Evolutionary conservation across 64 coral and sea anemone species (phyloP).

Genomic region (Stichodactyla mertensii): DNA sequence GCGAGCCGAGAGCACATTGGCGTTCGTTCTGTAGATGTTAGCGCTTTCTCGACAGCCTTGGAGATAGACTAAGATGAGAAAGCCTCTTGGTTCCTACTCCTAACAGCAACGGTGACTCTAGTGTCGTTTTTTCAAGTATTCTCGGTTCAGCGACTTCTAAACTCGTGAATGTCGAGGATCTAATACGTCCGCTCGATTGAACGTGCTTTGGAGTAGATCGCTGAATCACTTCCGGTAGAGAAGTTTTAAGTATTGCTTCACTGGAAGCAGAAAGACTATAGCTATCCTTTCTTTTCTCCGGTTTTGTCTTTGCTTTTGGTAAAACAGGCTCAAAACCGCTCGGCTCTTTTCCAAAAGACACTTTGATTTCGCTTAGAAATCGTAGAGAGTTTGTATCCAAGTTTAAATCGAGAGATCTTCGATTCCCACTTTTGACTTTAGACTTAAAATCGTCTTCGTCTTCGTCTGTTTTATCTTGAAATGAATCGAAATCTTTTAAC

Average conservation of each 20-base stretch:
- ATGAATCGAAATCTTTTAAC: not conserved
- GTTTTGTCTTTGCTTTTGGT: not conserved
- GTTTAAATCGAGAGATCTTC: not conserved
- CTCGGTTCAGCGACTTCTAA: not conserved
- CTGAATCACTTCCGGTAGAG: not conserved
- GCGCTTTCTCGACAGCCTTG: not conserved
- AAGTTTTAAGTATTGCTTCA: not conserved
- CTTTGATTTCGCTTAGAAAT: slow-evolving; percentile 13
- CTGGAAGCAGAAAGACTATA: slow-evolving; percentile 2
- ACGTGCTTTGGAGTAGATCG: not conserved
- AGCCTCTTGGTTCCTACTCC: not conserved
- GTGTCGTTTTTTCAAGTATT: not conserved
- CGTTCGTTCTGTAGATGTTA: not conserved
- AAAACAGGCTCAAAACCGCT: not conserved
- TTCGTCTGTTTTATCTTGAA: not conserved
- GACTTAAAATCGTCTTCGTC: not conserved
- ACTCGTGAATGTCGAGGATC: not conserved
- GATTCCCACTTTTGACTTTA: not conserved
- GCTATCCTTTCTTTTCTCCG: slow-evolving; percentile 7
- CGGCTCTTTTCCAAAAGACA: not conserved
- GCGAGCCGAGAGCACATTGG: too few relatives aligned
- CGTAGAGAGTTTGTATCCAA: not conserved
- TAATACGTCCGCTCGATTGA: not conserved
- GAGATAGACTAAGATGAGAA: slow-evolving; percentile 4
- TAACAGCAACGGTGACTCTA: not conserved